Percentiles rank a stretch among this genome's conserved stretches.
phyloP scores from a whole-genome alignment of 2,888 invertebrate genomes.

The Anoplius nigerrimus region DNA sequence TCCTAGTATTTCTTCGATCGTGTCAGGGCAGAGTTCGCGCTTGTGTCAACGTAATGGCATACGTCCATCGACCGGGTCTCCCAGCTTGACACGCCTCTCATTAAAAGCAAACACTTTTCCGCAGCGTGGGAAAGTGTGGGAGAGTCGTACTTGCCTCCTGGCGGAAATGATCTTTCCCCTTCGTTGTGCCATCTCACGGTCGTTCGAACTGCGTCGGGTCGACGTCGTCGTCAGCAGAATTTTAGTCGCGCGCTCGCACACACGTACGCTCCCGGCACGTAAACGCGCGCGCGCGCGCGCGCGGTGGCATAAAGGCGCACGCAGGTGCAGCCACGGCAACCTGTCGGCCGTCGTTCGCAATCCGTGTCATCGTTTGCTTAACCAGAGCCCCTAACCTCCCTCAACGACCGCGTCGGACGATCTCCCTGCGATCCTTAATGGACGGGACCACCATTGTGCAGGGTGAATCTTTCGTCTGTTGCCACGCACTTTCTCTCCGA shows the following conservation, averaged over 20 bases:
- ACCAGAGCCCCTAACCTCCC: conserved; percentile 42
- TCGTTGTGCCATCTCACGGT: not conserved
- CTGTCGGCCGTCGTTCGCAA: not conserved
- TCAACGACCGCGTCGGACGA: conserved; percentile 34
- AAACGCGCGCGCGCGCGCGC: not conserved
- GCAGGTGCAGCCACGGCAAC: not conserved
- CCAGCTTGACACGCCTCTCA: too few relatives aligned
- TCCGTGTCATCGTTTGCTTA: conserved; percentile 49
- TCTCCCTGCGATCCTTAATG: conserved; percentile 40
- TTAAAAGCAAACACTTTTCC: too few relatives aligned
- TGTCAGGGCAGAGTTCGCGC: too few relatives aligned
- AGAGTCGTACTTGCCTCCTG: not conserved
- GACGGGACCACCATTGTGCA: conserved; percentile 26
- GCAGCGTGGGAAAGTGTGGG: too few relatives aligned
- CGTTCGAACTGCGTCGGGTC: not conserved
- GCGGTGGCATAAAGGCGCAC: not conserved
- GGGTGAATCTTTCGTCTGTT: too few relatives aligned
- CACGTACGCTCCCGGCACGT: not conserved
- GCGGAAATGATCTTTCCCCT: not conserved
- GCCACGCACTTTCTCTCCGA: too few relatives aligned
- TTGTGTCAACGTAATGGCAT: too few relatives aligned
- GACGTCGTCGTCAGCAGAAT: not conserved
- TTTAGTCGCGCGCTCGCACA: too few relatives aligned
- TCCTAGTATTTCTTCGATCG: too few relatives aligned
- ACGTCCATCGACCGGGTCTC: too few relatives aligned